Evolutionary conservation across 2,113 vertebrate species (phyloP).

Genomic region (Rhinogobius similis): DNA sequence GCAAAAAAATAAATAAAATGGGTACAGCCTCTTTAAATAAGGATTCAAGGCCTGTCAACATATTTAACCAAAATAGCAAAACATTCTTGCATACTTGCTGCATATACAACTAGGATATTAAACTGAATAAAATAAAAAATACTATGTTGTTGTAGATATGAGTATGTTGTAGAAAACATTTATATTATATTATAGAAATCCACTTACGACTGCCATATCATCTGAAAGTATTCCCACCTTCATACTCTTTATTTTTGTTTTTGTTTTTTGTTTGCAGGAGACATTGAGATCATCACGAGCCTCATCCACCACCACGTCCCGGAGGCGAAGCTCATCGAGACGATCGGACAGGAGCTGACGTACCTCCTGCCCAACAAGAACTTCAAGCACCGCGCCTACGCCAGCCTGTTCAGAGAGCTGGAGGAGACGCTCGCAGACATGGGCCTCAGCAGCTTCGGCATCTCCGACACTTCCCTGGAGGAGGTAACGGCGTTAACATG

Average conservation of each 20-base stretch:
- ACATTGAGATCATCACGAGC: conserved; percentile 79
- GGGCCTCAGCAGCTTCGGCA: conserved; percentile 96
- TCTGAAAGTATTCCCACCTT: not conserved
- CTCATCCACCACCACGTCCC: conserved; percentile 92
- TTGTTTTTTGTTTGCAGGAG: conserved; percentile 49
- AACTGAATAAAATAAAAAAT: no score
- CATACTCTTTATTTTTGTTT: not conserved
- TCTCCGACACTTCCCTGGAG: conserved; percentile 95
- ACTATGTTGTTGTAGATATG: no score
- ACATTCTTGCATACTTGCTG: no score
- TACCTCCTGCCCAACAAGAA: conserved; percentile 93
- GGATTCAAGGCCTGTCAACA: no score
- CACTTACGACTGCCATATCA: no score
- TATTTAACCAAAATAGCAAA: no score
- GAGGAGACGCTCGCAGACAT: conserved; percentile 90
- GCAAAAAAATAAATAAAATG: no score
- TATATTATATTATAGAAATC: no score
- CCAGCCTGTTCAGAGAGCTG: conserved; percentile 91
- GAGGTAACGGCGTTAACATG: conserved; percentile 86
- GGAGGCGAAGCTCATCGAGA: conserved; percentile 91
- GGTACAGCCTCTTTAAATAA: no score
- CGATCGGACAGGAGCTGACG: conserved; percentile 91
- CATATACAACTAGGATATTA: no score
- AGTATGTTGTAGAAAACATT: no score
- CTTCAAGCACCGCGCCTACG: conserved; percentile 92